Conservation (phyloP, 2,888 invertebrate species). For the Drosophila helvetica region DNA sequence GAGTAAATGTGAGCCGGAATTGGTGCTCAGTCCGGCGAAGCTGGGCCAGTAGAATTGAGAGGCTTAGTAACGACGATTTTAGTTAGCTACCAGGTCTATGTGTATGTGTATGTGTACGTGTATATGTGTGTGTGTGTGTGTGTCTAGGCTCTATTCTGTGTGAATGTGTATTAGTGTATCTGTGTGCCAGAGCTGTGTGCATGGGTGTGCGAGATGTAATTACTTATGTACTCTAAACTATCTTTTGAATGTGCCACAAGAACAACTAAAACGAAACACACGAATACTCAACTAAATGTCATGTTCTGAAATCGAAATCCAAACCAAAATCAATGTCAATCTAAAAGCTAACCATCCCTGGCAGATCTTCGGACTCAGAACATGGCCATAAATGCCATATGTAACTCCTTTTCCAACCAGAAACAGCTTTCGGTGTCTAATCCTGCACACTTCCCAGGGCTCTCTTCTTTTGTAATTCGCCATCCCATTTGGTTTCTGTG, state of each 20-base stretch:
- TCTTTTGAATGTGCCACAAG: constrained; percentile 73
- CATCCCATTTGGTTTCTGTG: constrained; percentile 2
- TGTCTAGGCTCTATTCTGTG: constrained; percentile 47
- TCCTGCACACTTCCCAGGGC: constrained; percentile 29
- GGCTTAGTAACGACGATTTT: constrained; percentile 62
- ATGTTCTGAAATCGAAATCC: constrained; percentile 43
- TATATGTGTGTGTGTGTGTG: constrained; percentile 18
- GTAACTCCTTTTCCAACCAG: constrained; percentile 25
- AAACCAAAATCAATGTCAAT: too few relatives aligned
- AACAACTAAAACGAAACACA: constrained; percentile 30
- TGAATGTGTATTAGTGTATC: constrained; percentile 10
- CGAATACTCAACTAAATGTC: constrained; percentile 29
- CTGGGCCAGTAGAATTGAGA: constrained; percentile 81
- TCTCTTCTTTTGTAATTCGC: constrained; percentile 22
- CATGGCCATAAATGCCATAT: constrained; percentile 19
- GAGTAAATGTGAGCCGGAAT: constrained; percentile 82
- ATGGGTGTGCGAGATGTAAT: constrained; percentile 13
- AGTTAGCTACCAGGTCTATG: constrained; percentile 63
- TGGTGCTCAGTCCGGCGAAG: constrained; percentile 84
- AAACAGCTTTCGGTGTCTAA: constrained; percentile 59
- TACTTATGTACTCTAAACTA: constrained; percentile 36
- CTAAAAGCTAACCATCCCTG: not conserved
- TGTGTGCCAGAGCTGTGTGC: constrained; percentile 18
- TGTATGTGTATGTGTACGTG: constrained; percentile 5
- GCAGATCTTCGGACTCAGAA: constrained; percentile 14